A percentile compares a stretch with the other conserved stretches of the same genome.
phyloP scores from a whole-genome alignment of 2,113 vertebrate genomes.

The Apteryx mantelli region DNA sequence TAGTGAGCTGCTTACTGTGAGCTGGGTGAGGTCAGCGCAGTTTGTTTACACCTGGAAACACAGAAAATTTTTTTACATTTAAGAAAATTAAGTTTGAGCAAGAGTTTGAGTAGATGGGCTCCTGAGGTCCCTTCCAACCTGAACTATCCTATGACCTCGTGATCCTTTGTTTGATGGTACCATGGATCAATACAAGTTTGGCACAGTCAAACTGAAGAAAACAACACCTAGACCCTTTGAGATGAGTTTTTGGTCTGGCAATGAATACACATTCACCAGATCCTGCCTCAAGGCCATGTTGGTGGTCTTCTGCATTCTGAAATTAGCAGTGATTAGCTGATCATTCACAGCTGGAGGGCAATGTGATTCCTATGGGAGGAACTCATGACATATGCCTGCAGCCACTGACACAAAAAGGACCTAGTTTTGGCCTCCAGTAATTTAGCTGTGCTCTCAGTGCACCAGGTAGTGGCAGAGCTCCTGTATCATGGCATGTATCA shows the following conservation, averaged over 20 bases:
- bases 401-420: background rate
- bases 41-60: background rate
- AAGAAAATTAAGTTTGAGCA: background rate
- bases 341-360: background rate
- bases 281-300: background rate
- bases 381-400: background rate
- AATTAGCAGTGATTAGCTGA: background rate
- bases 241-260: background rate
- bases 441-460: background rate
- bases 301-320: background rate
- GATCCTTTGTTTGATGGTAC: background rate
- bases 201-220: background rate
- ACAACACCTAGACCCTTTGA: background rate
- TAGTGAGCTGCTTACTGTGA: background rate
- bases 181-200: background rate
- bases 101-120: background rate
- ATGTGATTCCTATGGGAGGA: background rate
- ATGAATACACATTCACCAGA: background rate
- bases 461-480: background rate
- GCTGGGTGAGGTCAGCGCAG: background rate
- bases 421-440: background rate
- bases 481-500: fast-evolving
- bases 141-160: background rate
- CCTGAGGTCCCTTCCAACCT: fast-evolving
- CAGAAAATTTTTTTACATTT: background rate